These are phyloP conservation scores for Laupala kohalensis DNA, from an alignment of 1,140 invertebrate species.

Conservation along the genomic window DNA sequence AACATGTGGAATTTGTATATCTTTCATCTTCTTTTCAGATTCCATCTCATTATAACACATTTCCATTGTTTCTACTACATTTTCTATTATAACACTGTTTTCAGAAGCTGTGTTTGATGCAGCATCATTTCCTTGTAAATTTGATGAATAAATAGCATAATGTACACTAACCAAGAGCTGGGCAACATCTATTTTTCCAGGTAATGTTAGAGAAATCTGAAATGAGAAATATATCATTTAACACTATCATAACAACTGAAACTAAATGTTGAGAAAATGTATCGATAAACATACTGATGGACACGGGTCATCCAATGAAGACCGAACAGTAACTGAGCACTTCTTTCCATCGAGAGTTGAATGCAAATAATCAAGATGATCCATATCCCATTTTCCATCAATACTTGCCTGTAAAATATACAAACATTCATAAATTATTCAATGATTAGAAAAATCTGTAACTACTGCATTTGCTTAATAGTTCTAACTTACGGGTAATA, in stretches of 20 bases:
- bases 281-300: background rate
- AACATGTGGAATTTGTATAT: background rate
- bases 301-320: background rate
- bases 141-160: background rate
- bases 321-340: constrained; percentile 16
- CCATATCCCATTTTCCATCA: constrained; percentile 20
- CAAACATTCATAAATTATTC: constrained; percentile 10
- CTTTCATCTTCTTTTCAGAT: background rate
- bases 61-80: background rate
- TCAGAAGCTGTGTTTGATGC: background rate
- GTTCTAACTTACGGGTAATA: constrained; percentile 27
- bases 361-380: constrained; percentile 27
- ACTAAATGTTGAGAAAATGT: too few relatives aligned
- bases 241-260: too few relatives aligned
- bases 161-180: constrained; percentile 5
- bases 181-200: constrained; percentile 1
- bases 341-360: constrained; percentile 21
- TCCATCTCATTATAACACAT: background rate
- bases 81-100: background rate
- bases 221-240: background rate
- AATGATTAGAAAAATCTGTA: background rate
- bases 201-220: constrained; percentile 3
- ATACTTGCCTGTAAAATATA: background rate
- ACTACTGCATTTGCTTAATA: background rate
- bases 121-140: background rate